These are phyloP conservation scores for Lypha dubia DNA, from an alignment of 2,888 invertebrate genomes.

Conservation along the genomic window DNA sequence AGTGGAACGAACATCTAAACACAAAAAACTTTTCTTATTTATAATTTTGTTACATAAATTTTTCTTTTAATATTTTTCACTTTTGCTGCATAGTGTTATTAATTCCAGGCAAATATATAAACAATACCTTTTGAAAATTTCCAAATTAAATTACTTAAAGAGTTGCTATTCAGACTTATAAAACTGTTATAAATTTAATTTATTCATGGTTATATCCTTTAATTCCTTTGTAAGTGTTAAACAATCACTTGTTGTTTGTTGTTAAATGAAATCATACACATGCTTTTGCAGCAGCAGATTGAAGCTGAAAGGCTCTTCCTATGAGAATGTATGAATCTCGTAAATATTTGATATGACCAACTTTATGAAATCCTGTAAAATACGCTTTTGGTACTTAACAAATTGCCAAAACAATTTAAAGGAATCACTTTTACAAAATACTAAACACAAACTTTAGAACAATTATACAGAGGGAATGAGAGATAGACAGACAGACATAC, in stretches of 20 bases:
- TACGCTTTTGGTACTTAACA: conserved; percentile 71
- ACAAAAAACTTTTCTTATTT: no score
- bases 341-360: conserved; percentile 59
- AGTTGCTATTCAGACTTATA: conserved; percentile 21
- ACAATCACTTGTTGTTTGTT: conserved; percentile 60
- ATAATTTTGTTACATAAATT: no score
- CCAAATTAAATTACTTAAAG: conserved; percentile 23
- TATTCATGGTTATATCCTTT: conserved; percentile 66
- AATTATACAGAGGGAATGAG: conserved; percentile 5
- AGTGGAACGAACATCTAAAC: no score
- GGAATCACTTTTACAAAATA: conserved; percentile 63
- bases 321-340: conserved; percentile 5
- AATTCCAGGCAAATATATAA: not conserved
- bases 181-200: conserved; percentile 43
- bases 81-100: not conserved
- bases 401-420: conserved; percentile 71
- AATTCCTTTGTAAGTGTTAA: conserved; percentile 64
- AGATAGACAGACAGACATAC: not conserved
- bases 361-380: conserved; percentile 61
- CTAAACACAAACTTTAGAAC: conserved; percentile 9
- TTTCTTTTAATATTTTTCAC: not conserved
- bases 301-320: not conserved
- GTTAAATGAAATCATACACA: conserved; percentile 46
- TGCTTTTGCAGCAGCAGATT: conserved; percentile 8
- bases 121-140: conserved; percentile 15